phyloP scores from a whole-genome alignment of 2,113 vertebrate genomes.

The Seriola dumerili region DNA sequence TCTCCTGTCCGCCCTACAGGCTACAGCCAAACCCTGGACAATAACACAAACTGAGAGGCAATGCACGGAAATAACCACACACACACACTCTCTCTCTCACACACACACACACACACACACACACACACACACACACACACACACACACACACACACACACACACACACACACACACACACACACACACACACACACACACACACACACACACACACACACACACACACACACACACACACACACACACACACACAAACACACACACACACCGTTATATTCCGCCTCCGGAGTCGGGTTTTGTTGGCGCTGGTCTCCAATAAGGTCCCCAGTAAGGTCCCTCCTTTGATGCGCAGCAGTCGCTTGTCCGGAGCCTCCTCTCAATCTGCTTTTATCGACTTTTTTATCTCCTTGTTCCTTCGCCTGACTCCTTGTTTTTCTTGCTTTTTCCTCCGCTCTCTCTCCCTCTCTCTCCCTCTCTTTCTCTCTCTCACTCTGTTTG shows the following conservation, averaged over 20 bases:
- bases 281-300: constrained; percentile 69
- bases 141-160: neutral
- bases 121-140: constrained; percentile 7
- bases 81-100: neutral
- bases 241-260: neutral
- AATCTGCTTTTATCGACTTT: constrained; percentile 70
- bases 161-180: constrained; percentile 61
- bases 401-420: constrained; percentile 53
- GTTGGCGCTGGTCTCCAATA: constrained; percentile 53
- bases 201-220: constrained; percentile 1
- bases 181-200: constrained; percentile 55
- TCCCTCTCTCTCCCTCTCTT: constrained; percentile 24
- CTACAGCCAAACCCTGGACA: constrained; percentile 37
- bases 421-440: constrained; percentile 72
- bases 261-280: constrained; percentile 79
- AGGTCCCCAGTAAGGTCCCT: constrained; percentile 58
- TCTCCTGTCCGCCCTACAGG: constrained; percentile 64
- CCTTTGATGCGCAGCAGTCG: constrained; percentile 58
- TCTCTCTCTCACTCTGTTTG: constrained; percentile 30
- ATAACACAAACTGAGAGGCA: constrained; percentile 54
- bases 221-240: constrained; percentile 11
- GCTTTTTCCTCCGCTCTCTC: constrained; percentile 43
- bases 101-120: constrained; percentile 16
- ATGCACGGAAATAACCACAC: constrained; percentile 33
- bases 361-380: constrained; percentile 61